phyloP scores from a whole-genome alignment of 2,113 vertebrate species.

The Lasiurus cinereus region DNA sequence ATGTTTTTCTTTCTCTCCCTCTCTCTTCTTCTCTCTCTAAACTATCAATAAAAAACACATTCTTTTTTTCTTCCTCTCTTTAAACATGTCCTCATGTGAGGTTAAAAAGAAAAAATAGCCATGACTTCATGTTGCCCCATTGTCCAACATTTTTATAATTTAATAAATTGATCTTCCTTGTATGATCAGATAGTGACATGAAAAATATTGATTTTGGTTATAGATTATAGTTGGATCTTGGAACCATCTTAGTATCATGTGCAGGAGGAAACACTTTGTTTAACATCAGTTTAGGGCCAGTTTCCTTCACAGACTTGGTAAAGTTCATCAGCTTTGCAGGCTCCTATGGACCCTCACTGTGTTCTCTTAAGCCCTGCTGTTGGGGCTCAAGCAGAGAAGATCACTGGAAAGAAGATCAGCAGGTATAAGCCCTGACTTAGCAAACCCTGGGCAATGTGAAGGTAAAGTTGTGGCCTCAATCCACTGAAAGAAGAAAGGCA shows the following conservation, averaged over 20 bases:
- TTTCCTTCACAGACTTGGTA: neutral
- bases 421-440: neutral
- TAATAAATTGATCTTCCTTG: conserved; percentile 25
- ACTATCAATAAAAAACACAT: neutral
- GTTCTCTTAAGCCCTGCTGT: neutral
- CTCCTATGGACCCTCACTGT: neutral
- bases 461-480: neutral
- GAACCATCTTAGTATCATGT: neutral
- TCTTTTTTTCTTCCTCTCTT: neutral
- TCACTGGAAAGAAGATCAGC: neutral
- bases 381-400: neutral
- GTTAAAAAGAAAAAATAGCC: neutral
- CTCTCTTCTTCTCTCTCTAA: neutral
- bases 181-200: conserved; percentile 26
- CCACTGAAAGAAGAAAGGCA: conserved; percentile 57
- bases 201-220: conserved; percentile 59
- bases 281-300: neutral
- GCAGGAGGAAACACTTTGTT: neutral
- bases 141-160: conserved; percentile 7
- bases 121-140: neutral
- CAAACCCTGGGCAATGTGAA: neutral
- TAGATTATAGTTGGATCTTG: neutral
- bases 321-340: neutral
- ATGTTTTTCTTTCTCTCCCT: neutral
- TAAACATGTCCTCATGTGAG: neutral